Evolutionary conservation across 2,888 invertebrate species (phyloP).

Genomic region (Aporophyla nigra): DNA sequence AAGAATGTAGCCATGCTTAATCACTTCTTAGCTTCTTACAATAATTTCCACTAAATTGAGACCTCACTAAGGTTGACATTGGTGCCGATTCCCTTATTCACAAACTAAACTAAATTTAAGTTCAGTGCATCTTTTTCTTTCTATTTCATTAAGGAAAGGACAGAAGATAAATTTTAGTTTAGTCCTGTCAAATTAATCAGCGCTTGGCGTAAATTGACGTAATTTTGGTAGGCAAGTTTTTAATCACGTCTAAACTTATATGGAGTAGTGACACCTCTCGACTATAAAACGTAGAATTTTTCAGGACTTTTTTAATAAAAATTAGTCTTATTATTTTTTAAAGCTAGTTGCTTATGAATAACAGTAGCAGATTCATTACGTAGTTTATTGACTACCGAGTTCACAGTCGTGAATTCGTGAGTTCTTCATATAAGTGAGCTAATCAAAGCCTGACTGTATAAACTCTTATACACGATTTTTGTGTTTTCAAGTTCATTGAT

Average conservation of each 20-base stretch:
- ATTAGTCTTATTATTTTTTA: not conserved
- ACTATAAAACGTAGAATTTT: not conserved
- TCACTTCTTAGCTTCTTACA: not conserved
- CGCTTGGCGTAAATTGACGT: too few relatives aligned
- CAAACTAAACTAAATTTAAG: too few relatives aligned
- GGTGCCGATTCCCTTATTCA: too few relatives aligned
- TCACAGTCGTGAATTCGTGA: constrained; percentile 53
- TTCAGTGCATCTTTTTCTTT: too few relatives aligned
- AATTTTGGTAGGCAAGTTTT: too few relatives aligned
- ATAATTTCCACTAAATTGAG: not conserved
- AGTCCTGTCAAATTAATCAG: too few relatives aligned
- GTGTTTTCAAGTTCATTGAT: constrained; percentile 38
- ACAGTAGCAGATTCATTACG: not conserved
- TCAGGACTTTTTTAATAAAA: not conserved
- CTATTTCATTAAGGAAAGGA: too few relatives aligned
- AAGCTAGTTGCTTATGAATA: not conserved
- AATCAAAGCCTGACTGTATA: constrained; percentile 41
- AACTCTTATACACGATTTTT: constrained; percentile 48
- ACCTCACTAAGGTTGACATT: not conserved
- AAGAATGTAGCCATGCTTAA: not conserved
- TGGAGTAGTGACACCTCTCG: too few relatives aligned
- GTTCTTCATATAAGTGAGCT: constrained; percentile 41
- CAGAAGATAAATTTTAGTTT: too few relatives aligned
- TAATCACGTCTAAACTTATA: too few relatives aligned
- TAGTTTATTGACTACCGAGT: constrained; percentile 30